phyloP scores from a whole-genome alignment of 2,888 invertebrate species.

The Quadroppia sp. region DNA sequence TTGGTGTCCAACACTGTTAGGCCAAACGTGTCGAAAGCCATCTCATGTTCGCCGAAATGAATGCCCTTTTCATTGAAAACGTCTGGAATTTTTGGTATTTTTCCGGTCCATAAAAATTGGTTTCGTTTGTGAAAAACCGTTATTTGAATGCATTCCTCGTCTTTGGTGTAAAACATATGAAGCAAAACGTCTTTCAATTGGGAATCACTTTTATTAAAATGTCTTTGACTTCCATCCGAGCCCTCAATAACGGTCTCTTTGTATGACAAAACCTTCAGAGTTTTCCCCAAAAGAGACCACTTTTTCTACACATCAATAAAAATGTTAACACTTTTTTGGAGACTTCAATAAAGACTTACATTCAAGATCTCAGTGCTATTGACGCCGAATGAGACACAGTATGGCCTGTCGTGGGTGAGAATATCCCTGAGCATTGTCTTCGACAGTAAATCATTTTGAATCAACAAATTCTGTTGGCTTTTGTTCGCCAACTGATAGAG shows the following conservation, averaged over 20 bases:
- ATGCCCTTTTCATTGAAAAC: not conserved
- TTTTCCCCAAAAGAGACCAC: no score
- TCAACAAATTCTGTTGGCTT: no score
- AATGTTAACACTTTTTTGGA: no score
- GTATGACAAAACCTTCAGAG: not conserved
- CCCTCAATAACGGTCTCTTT: not conserved
- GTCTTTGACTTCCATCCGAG: not conserved
- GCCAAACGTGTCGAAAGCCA: conserved; percentile 32
- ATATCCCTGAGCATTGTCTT: no score
- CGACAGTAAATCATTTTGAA: no score
- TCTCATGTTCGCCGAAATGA: conserved; percentile 22
- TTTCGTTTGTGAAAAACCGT: conserved; percentile 3
- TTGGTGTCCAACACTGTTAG: not conserved
- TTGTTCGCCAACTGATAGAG: no score
- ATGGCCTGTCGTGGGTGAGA: no score
- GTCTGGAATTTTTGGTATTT: not conserved
- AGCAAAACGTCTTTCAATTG: not conserved
- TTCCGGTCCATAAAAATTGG: conserved; percentile 36
- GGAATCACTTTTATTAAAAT: not conserved
- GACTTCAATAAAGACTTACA: no score
- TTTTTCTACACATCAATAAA: no score
- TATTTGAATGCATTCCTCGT: conserved; percentile 1
- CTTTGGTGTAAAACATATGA: not conserved
- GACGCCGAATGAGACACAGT: no score
- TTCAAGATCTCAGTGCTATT: no score